phyloP scores from a whole-genome alignment of 2,888 invertebrate species.

The Mylabris sibirica region DNA sequence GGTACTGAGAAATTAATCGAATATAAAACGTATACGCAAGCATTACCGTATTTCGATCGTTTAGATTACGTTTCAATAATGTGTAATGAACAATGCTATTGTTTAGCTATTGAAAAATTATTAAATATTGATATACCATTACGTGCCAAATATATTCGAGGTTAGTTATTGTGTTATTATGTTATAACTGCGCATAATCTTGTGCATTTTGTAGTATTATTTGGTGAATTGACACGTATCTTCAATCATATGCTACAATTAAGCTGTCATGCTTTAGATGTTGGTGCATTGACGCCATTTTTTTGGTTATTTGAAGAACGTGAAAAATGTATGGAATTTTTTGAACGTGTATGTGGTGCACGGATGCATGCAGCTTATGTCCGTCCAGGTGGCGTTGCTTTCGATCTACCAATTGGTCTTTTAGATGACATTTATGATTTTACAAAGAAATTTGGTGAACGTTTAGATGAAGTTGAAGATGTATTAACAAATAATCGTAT shows the following conservation, averaged over 20 bases:
- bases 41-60: slow-evolving; percentile 97
- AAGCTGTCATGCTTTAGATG: slow-evolving; percentile 94
- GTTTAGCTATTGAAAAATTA: slow-evolving; percentile 94
- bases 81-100: slow-evolving; percentile 98
- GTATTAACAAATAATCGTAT: slow-evolving; percentile 90
- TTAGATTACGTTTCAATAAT: slow-evolving; percentile 99
- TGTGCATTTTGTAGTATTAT: slow-evolving; percentile 76
- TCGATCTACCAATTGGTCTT: slow-evolving; percentile 93
- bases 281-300: slow-evolving; percentile 97
- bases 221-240: slow-evolving; percentile 94
- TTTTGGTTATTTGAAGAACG: slow-evolving; percentile 99
- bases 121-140: slow-evolving; percentile 93
- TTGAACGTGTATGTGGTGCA: slow-evolving; percentile 97
- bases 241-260: slow-evolving; percentile 98
- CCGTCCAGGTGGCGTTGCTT: slow-evolving; percentile 92
- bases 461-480: slow-evolving; percentile 97
- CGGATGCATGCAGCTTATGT: slow-evolving; percentile 99
- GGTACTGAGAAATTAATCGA: slow-evolving; percentile 98
- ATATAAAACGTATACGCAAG: slow-evolving; percentile 98
- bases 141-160: slow-evolving; percentile 94
- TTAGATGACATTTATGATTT: slow-evolving; percentile 98
- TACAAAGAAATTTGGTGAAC: slow-evolving; percentile 80
- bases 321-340: slow-evolving; percentile 99
- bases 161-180: slow-evolving; percentile 62
- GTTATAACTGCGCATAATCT: no score